Conservation (phyloP, 2,113 vertebrate species). For the Riparia riparia region DNA sequence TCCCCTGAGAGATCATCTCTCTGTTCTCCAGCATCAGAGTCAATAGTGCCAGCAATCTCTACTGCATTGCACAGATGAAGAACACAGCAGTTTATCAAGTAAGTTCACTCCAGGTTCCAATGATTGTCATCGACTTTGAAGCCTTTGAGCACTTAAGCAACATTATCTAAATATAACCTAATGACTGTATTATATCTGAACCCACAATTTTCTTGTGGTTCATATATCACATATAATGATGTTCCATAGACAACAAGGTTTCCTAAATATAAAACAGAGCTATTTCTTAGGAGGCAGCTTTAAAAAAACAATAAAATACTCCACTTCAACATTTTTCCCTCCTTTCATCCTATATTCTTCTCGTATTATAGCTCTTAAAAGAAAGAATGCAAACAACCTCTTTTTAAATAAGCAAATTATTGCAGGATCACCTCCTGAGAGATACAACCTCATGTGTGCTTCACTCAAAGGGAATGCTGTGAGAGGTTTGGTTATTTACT, state of each 20-base stretch:
- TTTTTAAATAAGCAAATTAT: background rate
- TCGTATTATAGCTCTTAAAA: background rate
- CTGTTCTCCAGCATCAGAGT: constrained; percentile 3
- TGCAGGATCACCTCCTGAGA: background rate
- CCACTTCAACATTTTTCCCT: background rate
- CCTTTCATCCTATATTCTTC: background rate
- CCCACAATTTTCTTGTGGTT: background rate
- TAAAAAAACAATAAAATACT: background rate
- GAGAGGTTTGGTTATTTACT: background rate
- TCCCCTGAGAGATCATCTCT: background rate
- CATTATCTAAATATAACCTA: background rate
- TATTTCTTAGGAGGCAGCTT: background rate
- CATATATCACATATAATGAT: background rate
- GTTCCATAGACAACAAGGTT: background rate
- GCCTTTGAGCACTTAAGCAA: background rate
- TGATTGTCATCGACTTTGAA: constrained; percentile 18
- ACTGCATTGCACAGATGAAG: background rate
- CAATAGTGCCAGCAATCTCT: background rate
- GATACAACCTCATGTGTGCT: background rate
- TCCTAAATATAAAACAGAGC: background rate
- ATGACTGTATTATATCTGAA: background rate
- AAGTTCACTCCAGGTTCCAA: constrained; percentile 11
- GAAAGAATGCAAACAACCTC: background rate
- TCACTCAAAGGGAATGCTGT: background rate
- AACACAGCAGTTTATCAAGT: constrained; percentile 11